A percentile compares a stretch with the other conserved stretches of the same genome.
Conservation (phyloP, 2,888 invertebrate species). For the Melolontha melolontha region DNA sequence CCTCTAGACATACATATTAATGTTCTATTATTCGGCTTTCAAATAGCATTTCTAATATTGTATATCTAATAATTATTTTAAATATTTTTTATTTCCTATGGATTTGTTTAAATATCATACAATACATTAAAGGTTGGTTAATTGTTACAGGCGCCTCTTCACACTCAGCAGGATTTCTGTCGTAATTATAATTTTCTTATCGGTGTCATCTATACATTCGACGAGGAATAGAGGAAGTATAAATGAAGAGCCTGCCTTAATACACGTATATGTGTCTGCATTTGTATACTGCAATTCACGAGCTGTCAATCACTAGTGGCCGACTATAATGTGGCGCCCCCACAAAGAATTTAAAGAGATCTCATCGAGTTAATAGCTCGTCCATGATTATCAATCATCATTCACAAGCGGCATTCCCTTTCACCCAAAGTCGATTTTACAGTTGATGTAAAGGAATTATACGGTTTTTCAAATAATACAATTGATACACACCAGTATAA, state of each 20-base stretch:
- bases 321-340: slow-evolving; percentile 49
- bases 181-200: slow-evolving; percentile 37
- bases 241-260: slow-evolving; percentile 4
- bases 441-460: slow-evolving; percentile 26
- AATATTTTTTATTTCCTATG: too few relatives aligned
- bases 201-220: slow-evolving; percentile 33
- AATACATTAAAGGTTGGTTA: slow-evolving; percentile 7
- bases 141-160: slow-evolving; percentile 38
- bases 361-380: slow-evolving; percentile 52
- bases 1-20: too few relatives aligned
- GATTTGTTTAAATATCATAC: too few relatives aligned
- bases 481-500: neutral
- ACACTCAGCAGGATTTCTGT: slow-evolving; percentile 33
- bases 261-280: neutral
- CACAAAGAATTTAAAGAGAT: slow-evolving; percentile 47
- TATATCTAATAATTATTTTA: too few relatives aligned
- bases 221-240: slow-evolving; percentile 21
- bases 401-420: neutral
- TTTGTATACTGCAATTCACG: slow-evolving; percentile 26
- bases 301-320: slow-evolving; percentile 42
- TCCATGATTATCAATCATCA: slow-evolving; percentile 52
- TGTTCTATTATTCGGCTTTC: too few relatives aligned
- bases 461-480: neutral
- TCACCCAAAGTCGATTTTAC: slow-evolving; percentile 36
- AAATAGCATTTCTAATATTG: too few relatives aligned